Evolutionary conservation across 2,888 invertebrate species (phyloP).

Genomic region (Rambutsinella grinnellia): DNA sequence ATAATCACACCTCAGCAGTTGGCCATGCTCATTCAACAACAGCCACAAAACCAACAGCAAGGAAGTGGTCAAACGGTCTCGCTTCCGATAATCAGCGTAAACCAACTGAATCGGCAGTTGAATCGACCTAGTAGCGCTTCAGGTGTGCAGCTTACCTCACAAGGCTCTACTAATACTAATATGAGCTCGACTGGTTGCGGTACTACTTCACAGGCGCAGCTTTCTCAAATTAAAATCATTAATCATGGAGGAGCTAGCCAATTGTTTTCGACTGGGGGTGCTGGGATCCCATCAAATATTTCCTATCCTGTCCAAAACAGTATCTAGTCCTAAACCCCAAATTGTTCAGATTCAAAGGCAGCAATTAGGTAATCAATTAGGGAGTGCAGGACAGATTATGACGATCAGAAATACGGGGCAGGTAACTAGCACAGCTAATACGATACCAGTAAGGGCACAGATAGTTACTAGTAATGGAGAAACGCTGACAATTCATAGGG

Average conservation of each 20-base stretch:
- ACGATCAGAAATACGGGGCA: conserved; percentile 37
- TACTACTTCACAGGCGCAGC: conserved; percentile 28
- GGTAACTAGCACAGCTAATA: conserved; percentile 10
- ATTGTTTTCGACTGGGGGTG: conserved; percentile 16
- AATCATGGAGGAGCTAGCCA: conserved; percentile 26
- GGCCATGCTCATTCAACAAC: conserved; percentile 66
- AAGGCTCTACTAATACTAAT: conserved; percentile 48
- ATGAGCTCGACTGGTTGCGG: conserved; percentile 32
- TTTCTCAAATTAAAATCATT: conserved; percentile 48
- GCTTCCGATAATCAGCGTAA: conserved; percentile 57
- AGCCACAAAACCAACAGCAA: conserved; percentile 55
- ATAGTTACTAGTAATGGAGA: conserved; percentile 66
- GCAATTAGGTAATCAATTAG: conserved; percentile 11
- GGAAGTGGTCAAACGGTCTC: conserved; percentile 63
- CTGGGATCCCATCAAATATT: conserved; percentile 27
- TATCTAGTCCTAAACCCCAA: conserved; percentile 53
- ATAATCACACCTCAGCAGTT: conserved; percentile 66
- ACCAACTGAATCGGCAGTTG: conserved; percentile 59
- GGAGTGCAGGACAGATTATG: conserved; percentile 39
- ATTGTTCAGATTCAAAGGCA: conserved; percentile 54
- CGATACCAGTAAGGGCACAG: conserved; percentile 64
- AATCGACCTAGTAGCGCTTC: conserved; percentile 62
- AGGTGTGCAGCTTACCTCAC: conserved; percentile 52
- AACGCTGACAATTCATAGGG: conserved; percentile 65
- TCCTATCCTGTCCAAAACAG: conserved; percentile 29